These are phyloP conservation scores for Cotesia chilonis DNA, from an alignment of 1,140 invertebrate species.

Conservation along the genomic window DNA sequence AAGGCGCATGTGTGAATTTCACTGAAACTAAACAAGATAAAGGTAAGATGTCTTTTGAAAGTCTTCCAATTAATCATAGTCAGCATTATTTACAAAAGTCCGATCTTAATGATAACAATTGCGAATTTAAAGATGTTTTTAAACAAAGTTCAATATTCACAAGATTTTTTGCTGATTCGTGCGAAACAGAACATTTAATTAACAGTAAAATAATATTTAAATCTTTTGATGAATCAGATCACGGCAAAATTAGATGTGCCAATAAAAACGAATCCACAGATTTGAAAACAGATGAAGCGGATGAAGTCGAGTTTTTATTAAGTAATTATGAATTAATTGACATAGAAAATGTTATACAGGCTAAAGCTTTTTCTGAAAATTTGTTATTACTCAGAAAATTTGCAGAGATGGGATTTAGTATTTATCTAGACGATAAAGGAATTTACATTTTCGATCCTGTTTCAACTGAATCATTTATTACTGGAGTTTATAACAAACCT, in stretches of 20 bases:
- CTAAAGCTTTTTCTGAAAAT: conserved; percentile 18
- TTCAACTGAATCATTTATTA: conserved; percentile 36
- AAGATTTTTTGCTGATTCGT: conserved; percentile 39
- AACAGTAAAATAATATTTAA: conserved; percentile 38
- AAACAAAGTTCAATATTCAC: conserved; percentile 2
- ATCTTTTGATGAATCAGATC: conserved; percentile 27
- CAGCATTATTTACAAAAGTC: too few relatives aligned
- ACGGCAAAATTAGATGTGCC: conserved; percentile 32
- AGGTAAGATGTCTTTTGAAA: too few relatives aligned
- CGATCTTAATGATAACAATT: too few relatives aligned
- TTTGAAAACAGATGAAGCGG: conserved; percentile 24
- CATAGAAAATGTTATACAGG: conserved; percentile 21
- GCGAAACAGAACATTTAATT: conserved; percentile 37
- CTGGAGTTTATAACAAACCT: conserved; percentile 35
- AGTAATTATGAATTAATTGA: conserved; percentile 11
- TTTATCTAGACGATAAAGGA: conserved; percentile 33
- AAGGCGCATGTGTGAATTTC: too few relatives aligned
- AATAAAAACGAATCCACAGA: conserved; percentile 25
- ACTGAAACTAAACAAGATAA: too few relatives aligned
- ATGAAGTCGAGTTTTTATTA: background rate
- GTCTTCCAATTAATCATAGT: too few relatives aligned
- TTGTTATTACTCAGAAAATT: conserved; percentile 36
- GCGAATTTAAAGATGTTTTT: background rate
- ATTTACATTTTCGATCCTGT: conserved; percentile 39
- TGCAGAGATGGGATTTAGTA: conserved; percentile 34